Evolutionary conservation across 1,140 invertebrate genomes (phyloP).

Genomic region (Platorchestia sp.): DNA sequence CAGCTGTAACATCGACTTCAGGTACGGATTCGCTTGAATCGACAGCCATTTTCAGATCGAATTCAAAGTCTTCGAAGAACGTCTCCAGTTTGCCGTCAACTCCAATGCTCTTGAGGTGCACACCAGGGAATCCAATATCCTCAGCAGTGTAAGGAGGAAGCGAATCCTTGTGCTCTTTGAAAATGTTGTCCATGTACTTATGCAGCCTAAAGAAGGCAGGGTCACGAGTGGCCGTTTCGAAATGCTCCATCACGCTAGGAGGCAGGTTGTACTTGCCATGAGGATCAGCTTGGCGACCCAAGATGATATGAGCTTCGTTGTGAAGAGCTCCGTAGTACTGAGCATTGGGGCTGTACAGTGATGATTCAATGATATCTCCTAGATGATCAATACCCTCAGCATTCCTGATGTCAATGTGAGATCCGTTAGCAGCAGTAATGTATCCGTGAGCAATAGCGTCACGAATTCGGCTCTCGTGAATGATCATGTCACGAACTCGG

Average conservation of each 20-base stretch:
- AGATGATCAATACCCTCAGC: constrained; percentile 58
- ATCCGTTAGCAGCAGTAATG: constrained; percentile 71
- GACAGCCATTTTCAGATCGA: constrained; percentile 79
- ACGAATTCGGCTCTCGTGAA: constrained; percentile 76
- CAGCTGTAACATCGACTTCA: not conserved
- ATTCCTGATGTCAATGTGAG: constrained; percentile 59
- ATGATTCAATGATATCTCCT: constrained; percentile 60
- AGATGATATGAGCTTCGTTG: constrained; percentile 67
- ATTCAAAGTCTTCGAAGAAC: constrained; percentile 82
- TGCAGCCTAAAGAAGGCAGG: constrained; percentile 73
- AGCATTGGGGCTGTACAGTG: constrained; percentile 56
- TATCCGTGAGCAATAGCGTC: constrained; percentile 78
- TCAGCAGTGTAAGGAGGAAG: constrained; percentile 67
- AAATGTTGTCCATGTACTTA: constrained; percentile 75
- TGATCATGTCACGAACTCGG: constrained; percentile 71
- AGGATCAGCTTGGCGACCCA: constrained; percentile 68
- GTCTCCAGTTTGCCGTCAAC: constrained; percentile 78
- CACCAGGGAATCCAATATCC: constrained; percentile 75
- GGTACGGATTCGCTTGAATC: constrained; percentile 65
- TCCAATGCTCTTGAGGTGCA: constrained; percentile 77
- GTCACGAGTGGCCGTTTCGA: constrained; percentile 78
- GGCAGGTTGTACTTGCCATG: constrained; percentile 67
- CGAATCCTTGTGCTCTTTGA: constrained; percentile 71
- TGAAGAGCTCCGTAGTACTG: no score
- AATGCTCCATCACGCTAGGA: no score